Evolutionary conservation across 2,113 vertebrate species (phyloP), one percentile per base, ranked within the genome.

Genomic region (Indicator indicator): DNA sequence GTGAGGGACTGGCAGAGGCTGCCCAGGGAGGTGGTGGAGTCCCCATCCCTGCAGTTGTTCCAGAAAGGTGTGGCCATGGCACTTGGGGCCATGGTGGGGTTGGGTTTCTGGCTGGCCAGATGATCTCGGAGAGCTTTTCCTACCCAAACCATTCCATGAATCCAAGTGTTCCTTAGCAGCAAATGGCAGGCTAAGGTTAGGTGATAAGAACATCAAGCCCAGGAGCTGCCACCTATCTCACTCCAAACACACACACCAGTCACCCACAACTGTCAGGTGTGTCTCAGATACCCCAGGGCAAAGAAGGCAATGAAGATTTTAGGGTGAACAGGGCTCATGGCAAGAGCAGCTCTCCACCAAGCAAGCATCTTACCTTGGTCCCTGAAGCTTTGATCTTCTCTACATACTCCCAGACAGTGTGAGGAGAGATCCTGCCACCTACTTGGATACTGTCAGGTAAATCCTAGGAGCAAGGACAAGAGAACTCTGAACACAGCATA

Each of bases 341-440:
- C 80, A 70, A 79, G 5, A 89, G 42, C 12, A 85, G 89, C 36
- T 12, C 36, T 59, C 62, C 55, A 63, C 13, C 16, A 67, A 0
- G 2, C 48, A 52, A 36, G 74, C 42, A 78, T 71, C 82, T 95
- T 95, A 99, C 99, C 98, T 99, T 99, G 94, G 99, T 99, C 95
- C 99, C 99, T 52, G 98, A 99, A 86, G 99, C 99, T 94, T 99
- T 99, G 88, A 99, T 99, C 98, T 99, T 99, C 97, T 99, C 99
- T 82, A 99, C 98, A 89, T 99, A 99, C 95, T 99, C 99, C 99
- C 99, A 99, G 81, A 99, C 99, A 23, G 97, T 99, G 92, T 99
- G 99, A 84, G 99, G 99, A 59, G 98, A 99, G 96, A 99, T 99
- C 93, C 99, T 98, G 68, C 99, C 99, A 67, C 99, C 99, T 80